Evolutionary conservation across 2,797 vertebrate species (phyloP), one percentile per base, ranked within the genome.

Genomic region (Pipistrellus nathusii): DNA sequence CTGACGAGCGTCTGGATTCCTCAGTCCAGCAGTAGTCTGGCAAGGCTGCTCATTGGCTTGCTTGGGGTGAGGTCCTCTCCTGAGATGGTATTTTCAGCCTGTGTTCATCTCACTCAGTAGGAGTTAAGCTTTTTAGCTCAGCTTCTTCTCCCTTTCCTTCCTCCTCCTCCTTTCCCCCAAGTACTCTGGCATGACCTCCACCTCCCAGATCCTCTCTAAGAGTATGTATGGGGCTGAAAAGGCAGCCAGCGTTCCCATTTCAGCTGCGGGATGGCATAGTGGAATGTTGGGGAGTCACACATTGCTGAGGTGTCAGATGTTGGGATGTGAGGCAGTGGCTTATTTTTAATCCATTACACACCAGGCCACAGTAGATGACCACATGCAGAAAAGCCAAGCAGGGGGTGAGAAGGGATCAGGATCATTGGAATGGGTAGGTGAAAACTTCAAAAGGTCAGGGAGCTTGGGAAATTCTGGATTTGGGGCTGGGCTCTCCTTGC

Each of bases 381-480:
- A 97, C 97, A 97, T 97, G 97, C 97, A 97, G 96, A 97, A 91
- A 97, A 97, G 97, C 96, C 96, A 97, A 96, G 97, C 97, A 97
- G 80, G 82, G 90, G 57, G 89, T 90, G 90, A 91, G 73, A 91
- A 90, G 88, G 91, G 82, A 72, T 87, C 41, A 55, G 93, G 92
- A 73, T 93, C 68, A 57, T 68, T 91, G 86, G 83, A 53, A 85
- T 85, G 38, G 94, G 44, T 69, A 41, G 76, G 85, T 94, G 82
- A 95, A 89, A 94, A 94, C 68, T 62, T 93, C 82, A 76, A 32
- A 71, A 87, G 91, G 46, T 92, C 66, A 69, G 71, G 93, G 88
- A 86, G 71, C 64, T 93, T 86, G 90, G 88, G 88, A 86, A 87
- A 91, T 88, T 94, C 85, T 86, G 72, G 59, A 41, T 78, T 82